phyloP scores from a whole-genome alignment of 2,797 vertebrate genomes.

The Rhynchotus rufescens region DNA sequence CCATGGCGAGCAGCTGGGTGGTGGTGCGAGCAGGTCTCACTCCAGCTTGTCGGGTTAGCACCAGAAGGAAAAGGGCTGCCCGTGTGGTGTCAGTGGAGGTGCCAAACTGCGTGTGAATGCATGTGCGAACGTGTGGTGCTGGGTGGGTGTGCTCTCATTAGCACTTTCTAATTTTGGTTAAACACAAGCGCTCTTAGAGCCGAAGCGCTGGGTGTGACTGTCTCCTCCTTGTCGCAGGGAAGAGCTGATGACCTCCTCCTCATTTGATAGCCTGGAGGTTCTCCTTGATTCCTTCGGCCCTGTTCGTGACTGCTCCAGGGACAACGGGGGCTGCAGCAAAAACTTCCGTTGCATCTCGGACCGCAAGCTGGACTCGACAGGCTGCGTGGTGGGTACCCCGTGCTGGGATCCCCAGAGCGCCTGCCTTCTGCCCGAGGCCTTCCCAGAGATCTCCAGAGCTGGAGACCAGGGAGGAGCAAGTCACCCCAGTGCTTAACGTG shows the following conservation, averaged over 20 bases:
- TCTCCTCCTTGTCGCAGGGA: slow-evolving; percentile 82
- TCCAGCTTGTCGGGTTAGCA: neutral
- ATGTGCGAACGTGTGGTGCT: neutral
- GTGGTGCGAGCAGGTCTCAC: neutral
- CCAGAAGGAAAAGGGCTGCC: neutral
- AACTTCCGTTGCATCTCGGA: slow-evolving; percentile 98
- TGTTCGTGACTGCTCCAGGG: slow-evolving; percentile 95
- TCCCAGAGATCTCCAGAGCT: neutral
- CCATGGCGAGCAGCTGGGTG: neutral
- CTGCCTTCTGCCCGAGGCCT: neutral
- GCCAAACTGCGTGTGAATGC: neutral
- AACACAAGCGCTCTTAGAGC: neutral
- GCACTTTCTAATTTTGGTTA: neutral
- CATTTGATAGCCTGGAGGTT: slow-evolving; percentile 97
- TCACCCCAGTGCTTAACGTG: neutral
- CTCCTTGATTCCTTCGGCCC: slow-evolving; percentile 97
- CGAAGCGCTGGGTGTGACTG: neutral
- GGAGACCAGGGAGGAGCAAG: neutral
- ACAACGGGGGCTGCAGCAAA: slow-evolving; percentile 97
- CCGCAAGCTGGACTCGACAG: slow-evolving; percentile 95
- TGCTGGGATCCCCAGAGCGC: neutral
- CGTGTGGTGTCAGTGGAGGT: neutral
- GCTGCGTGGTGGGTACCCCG: slow-evolving; percentile 90
- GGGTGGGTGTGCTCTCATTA: neutral
- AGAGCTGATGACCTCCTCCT: slow-evolving; percentile 98